Base-by-base conservation (phyloP, 2,888 invertebrate species). In the Amphimallon solstitiale region DNA sequence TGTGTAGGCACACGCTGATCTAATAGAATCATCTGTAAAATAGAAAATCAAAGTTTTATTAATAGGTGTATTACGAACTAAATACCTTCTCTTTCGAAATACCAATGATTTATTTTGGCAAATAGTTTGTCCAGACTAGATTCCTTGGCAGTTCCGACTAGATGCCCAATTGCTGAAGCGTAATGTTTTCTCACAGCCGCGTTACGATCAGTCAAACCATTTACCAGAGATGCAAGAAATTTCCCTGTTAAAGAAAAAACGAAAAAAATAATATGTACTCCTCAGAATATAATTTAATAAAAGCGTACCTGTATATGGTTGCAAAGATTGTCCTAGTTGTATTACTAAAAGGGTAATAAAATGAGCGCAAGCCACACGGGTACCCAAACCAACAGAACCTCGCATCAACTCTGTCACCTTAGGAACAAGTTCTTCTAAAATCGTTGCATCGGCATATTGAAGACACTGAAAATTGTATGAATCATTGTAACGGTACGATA, bases 191-290 rank as follows among this genome's bases (percentile, higher is more conserved):
- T 86, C 0, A 96, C 89, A 0, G 92, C 91, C 0, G 89, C 84
- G 78, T 95, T 96, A 66, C 94, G 87, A 81, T 97, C 96, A 49
- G 90, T 90, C 14, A 95, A 84, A 0, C 95, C 94, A 72, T 89
- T 89, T 38, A 94, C 85, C 61, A 94, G 82, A 7, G 86, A 86
- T 17, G 86, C 84, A 72, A 91, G 80, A 48, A 90, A 77, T 82
- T 90, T 90, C 5, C 79, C 79, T 78, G 56, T 15, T n/a, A 75
- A 73, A n/a, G 19, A 19, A 21, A 19, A 4, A 45, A 29, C n/a
- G n/a, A n/a, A n/a, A n/a, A n/a, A n/a, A n/a, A n/a, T n/a, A n/a
- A n/a, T n/a, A n/a, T n/a, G n/a, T n/a, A n/a, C n/a, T n/a, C n/a
- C n/a, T n/a, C n/a, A n/a, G n/a, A n/a, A n/a, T n/a, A n/a, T n/a